Evolutionary conservation across 2,113 vertebrate species (phyloP).

Genomic region (Hippocampus guttulatus): DNA sequence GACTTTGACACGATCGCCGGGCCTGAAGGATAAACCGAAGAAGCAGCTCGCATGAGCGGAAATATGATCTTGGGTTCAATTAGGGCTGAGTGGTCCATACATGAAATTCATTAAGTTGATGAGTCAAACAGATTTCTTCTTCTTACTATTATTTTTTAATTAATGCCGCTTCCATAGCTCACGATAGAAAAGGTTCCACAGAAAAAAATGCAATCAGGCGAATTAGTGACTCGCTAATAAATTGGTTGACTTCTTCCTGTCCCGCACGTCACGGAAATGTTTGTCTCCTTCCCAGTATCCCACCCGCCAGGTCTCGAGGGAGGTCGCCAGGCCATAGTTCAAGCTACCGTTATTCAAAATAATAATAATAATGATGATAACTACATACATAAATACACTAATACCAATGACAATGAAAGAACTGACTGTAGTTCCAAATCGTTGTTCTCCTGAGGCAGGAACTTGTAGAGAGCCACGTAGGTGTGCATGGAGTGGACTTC

Average conservation of each 20-base stretch:
- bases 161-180: too few species aligned
- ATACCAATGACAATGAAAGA: background rate
- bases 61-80: background rate
- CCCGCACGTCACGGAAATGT: background rate
- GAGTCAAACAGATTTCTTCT: background rate
- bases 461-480: constrained; percentile 90
- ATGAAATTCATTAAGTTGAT: background rate
- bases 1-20: constrained; percentile 84
- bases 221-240: too few species aligned
- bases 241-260: background rate
- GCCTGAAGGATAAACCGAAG: constrained; percentile 59
- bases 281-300: too few species aligned
- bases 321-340: constrained; percentile 43
- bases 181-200: too few species aligned
- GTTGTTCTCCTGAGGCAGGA: constrained; percentile 85
- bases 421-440: constrained; percentile 88
- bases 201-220: too few species aligned
- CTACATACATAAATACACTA: background rate
- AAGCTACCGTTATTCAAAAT: too few species aligned
- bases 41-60: background rate
- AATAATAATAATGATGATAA: too few species aligned
- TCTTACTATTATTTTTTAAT: background rate
- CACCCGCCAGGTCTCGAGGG: constrained; percentile 27
- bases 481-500: constrained; percentile 83
- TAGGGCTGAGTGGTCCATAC: background rate